A percentile compares a stretch with the other conserved stretches of the same genome.
Conservation (phyloP, 2,113 vertebrate genomes). For the Xiphophorus couchianus region DNA sequence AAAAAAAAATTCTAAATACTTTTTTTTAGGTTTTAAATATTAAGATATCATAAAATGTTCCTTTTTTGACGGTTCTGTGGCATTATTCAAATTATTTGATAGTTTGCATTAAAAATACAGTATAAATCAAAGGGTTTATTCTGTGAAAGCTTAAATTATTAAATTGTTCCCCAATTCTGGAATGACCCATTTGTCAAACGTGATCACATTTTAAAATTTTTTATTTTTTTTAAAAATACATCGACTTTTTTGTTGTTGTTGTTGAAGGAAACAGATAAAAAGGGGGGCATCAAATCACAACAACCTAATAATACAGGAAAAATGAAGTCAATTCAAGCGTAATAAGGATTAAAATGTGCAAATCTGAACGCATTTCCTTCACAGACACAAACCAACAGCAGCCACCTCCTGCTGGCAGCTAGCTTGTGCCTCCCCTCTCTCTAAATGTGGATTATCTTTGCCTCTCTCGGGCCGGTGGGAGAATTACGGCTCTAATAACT, state of each 20-base stretch:
- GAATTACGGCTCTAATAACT: conserved; percentile 70
- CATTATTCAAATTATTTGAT: too few relatives aligned
- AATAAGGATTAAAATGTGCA: conserved; percentile 42
- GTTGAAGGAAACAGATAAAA: not conserved
- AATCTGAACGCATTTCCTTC: conserved; percentile 34
- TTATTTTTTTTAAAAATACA: not conserved
- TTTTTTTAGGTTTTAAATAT: too few relatives aligned
- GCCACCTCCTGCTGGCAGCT: not conserved
- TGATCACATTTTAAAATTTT: not conserved
- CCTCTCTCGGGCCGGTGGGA: conserved; percentile 58
- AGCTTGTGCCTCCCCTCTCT: not conserved
- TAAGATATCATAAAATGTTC: too few relatives aligned
- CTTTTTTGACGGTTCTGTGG: too few relatives aligned
- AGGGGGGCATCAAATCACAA: conserved; percentile 8
- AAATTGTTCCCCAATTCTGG: not conserved
- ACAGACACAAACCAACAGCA: conserved; percentile 44
- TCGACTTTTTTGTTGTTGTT: not conserved
- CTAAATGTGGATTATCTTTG: conserved; percentile 53
- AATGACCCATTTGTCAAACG: not conserved
- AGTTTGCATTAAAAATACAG: too few relatives aligned
- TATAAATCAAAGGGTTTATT: not conserved
- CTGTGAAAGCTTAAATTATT: not conserved
- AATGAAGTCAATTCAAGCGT: conserved; percentile 26
- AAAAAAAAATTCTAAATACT: not conserved
- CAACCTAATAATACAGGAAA: not conserved